Conservation (phyloP, 2,113 vertebrate genomes). For the Aldabrachelys gigantea region DNA sequence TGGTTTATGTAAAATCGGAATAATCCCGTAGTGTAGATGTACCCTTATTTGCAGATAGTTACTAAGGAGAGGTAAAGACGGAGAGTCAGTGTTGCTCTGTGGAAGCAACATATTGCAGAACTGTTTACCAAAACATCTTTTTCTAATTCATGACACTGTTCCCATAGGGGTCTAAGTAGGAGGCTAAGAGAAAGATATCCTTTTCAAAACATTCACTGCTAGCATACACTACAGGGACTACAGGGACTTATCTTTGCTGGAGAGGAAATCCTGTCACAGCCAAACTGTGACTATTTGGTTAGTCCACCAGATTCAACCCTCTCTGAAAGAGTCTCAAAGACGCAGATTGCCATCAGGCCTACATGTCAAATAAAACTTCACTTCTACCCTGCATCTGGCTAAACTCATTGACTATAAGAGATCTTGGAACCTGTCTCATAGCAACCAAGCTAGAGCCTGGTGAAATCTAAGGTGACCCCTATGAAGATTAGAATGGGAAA, state of each 20-base stretch:
- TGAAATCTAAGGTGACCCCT: background rate
- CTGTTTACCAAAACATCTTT: background rate
- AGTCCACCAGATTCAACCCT: background rate
- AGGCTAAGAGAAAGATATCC: background rate
- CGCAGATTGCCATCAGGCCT: too few species aligned
- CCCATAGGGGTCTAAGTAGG: background rate
- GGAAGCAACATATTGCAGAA: background rate
- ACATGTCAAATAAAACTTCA: background rate
- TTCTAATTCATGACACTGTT: background rate
- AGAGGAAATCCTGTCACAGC: background rate
- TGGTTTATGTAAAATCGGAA: too few species aligned
- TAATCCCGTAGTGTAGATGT: too few species aligned
- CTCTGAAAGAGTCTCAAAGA: too few species aligned
- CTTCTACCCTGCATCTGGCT: background rate
- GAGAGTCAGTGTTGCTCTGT: background rate
- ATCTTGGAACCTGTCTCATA: background rate
- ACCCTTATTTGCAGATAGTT: background rate
- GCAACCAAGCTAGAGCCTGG: background rate
- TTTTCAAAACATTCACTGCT: background rate
- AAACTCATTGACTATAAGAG: too few species aligned
- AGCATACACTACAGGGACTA: background rate
- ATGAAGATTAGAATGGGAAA: background rate
- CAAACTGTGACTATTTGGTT: background rate
- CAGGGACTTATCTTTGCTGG: background rate
- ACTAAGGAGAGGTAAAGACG: background rate